Evolutionary conservation across 2,797 vertebrate genomes (phyloP).

Genomic region (Microchirus variegatus): DNA sequence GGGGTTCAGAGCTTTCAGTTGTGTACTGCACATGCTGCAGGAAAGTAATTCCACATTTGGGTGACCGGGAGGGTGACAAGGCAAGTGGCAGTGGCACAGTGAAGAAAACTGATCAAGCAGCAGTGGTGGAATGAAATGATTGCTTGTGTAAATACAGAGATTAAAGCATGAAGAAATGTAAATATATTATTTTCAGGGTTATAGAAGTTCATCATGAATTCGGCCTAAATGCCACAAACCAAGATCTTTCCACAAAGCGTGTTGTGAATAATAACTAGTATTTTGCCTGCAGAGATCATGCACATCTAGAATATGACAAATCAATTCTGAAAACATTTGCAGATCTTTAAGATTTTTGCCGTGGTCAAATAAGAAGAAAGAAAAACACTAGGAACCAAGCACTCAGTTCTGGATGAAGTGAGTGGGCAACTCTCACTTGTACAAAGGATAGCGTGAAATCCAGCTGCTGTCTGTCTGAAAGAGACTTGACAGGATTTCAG

Average conservation of each 20-base stretch:
- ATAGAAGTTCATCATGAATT: neutral
- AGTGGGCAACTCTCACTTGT: constrained; percentile 60
- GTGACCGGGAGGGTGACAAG: too few relatives aligned
- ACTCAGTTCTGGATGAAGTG: constrained; percentile 45
- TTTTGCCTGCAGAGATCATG: neutral
- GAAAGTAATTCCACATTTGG: too few relatives aligned
- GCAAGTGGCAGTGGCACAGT: too few relatives aligned
- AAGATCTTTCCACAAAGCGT: neutral
- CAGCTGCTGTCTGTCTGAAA: constrained; percentile 71
- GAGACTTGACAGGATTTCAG: constrained; percentile 77
- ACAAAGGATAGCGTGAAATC: constrained; percentile 75
- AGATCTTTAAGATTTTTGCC: constrained; percentile 6
- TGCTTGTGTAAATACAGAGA: too few relatives aligned
- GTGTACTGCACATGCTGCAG: too few relatives aligned
- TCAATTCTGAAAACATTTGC: neutral
- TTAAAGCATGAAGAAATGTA: too few relatives aligned
- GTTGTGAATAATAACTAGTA: neutral
- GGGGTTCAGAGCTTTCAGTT: too few relatives aligned
- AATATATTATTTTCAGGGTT: too few relatives aligned
- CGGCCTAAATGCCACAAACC: constrained; percentile 4
- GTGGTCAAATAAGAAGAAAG: neutral
- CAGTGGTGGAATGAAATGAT: too few relatives aligned
- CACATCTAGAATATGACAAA: neutral
- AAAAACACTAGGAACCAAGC: neutral
- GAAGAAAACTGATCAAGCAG: too few relatives aligned